Base-by-base conservation (phyloP, 30 jellyfish, hydroid and myxozoan species). In the Rhopilema esculentum region DNA sequence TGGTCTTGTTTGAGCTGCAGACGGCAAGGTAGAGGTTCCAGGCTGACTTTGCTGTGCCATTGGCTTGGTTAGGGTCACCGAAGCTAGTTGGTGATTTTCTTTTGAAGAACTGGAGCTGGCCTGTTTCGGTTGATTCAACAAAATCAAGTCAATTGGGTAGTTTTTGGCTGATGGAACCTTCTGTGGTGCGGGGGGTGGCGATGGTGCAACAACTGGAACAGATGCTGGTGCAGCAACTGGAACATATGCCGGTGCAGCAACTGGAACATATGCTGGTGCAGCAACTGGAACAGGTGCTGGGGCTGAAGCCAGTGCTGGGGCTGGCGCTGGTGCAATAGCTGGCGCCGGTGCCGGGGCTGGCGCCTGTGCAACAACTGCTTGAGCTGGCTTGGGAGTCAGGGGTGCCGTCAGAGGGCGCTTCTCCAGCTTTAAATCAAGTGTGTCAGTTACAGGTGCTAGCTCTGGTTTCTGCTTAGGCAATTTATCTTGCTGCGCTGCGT, bases 81-180 rank as follows among this genome's bases (percentile, higher is more conserved):
- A 71, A 17, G 33, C 29, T 87, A 85, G 79, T 31, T 73, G 87
- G 48, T 85, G 77, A 16, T 83, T 79, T 1, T 27, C 66, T 23
- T 49, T 81, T 1, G 93, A 15, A 27, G 65, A n/a, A 27, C 27
- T 75, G 1, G 67, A 19, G 49, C 75, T 73, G 0, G 48, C 23
- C 40, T 75, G 51, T 62, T 48, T 26, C 49, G 86, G 79, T 17
- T 79, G 85, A 1, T 53, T 57, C 77, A 85, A 68, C 51, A 78
- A 74, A 30, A 85, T 49, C 64, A 87, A 53, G 52, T 87, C 96
- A 27, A 87, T 70, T 18, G 90, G 90, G 66, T 77, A 77, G 68
- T 87, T 77, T 40, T 87, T 87, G 6, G 90, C 96, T 24, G 94
- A 85, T 1, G 94, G 94, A 0, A 85, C 77, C 82, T 85, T 85